phyloP scores from a whole-genome alignment of 2,113 vertebrate species.

The Vicugna pacos region DNA sequence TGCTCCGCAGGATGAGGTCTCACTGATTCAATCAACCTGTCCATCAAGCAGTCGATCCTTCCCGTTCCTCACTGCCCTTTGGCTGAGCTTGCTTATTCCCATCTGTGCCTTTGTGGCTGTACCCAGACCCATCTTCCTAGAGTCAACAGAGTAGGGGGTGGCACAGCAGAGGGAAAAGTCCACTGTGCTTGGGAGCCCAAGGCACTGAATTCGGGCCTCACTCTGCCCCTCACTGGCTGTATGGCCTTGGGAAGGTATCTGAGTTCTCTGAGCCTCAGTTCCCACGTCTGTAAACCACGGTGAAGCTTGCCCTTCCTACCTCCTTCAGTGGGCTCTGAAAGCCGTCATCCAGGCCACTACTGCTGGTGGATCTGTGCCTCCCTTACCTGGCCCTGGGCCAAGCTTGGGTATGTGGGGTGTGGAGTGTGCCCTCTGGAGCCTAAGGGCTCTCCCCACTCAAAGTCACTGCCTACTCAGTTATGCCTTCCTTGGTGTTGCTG shows the following conservation, averaged over 20 bases:
- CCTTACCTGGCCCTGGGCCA: background rate
- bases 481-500: too few relatives aligned
- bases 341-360: accelerated
- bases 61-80: background rate
- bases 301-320: background rate
- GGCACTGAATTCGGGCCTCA: background rate
- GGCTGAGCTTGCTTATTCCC: background rate
- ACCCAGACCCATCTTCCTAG: background rate
- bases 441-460: background rate
- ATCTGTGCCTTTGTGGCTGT: background rate
- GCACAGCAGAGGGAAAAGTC: background rate
- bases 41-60: background rate
- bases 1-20: background rate
- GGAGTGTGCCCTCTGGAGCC: background rate
- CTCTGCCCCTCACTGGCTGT: background rate
- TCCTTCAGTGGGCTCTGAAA: background rate
- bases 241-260: background rate
- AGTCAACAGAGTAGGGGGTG: background rate
- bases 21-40: background rate
- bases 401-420: background rate
- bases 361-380: background rate
- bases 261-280: background rate
- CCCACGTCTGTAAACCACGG: background rate
- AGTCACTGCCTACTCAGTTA: background rate
- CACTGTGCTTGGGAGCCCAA: background rate